Percentiles rank a stretch among this genome's conserved stretches.
Evolutionary conservation across 2,888 invertebrate genomes (phyloP).

Genomic region (Mesochorus sp.): DNA sequence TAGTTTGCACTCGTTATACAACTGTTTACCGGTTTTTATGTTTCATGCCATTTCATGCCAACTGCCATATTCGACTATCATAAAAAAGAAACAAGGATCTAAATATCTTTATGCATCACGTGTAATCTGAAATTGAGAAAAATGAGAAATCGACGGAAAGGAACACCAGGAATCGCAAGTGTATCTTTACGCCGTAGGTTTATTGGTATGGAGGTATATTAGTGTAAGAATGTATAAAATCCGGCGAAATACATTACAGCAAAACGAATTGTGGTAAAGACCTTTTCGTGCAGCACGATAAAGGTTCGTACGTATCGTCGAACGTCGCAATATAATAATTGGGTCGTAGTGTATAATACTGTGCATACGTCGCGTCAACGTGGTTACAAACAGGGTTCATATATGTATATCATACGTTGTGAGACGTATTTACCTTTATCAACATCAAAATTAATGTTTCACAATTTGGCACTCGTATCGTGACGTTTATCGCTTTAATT

Average conservation of each 20-base stretch:
- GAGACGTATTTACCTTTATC: slow-evolving; percentile 7
- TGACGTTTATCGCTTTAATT: slow-evolving; percentile 13
- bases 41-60: slow-evolving; percentile 32
- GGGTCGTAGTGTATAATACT: slow-evolving; percentile 2
- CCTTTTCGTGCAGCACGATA: slow-evolving; percentile 58
- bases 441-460: neutral
- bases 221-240: neutral
- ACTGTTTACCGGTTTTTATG: slow-evolving; percentile 39
- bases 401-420: neutral
- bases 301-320: slow-evolving; percentile 12
- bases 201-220: neutral
- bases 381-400: neutral
- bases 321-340: slow-evolving; percentile 45
- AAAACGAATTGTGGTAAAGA: slow-evolving; percentile 28
- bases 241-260: slow-evolving; percentile 23
- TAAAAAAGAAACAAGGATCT: neutral
- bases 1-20: slow-evolving; percentile 22
- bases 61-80: slow-evolving; percentile 10
- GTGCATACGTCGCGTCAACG: slow-evolving; percentile 7
- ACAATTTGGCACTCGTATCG: slow-evolving; percentile 19
- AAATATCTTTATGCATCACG: slow-evolving; percentile 41
- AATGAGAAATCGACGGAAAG: neutral
- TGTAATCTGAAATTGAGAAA: neutral
- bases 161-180: neutral
- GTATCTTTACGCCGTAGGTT: neutral